phyloP scores from a whole-genome alignment of 2,113 vertebrate genomes.

The Aegotheles bennettii region DNA sequence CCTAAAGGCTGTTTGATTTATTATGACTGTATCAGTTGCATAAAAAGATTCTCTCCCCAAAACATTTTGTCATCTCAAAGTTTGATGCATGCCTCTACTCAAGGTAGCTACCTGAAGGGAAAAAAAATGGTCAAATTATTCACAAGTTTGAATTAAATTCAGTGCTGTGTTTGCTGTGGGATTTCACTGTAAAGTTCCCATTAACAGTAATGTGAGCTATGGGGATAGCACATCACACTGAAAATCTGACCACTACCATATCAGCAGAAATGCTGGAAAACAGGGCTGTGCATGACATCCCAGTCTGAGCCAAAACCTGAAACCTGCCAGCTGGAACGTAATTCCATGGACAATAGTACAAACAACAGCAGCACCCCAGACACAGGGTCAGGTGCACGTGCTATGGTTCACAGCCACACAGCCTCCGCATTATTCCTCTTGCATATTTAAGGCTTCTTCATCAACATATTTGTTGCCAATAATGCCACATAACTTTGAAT shows the following conservation, averaged over 20 bases:
- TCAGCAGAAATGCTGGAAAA: background rate
- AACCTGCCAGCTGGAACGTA: background rate
- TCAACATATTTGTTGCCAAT: background rate
- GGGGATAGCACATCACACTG: background rate
- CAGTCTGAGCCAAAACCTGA: background rate
- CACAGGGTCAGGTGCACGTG: rapidly evolving
- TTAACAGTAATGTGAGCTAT: background rate
- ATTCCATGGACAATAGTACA: background rate
- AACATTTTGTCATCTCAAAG: background rate
- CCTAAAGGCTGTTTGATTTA: background rate
- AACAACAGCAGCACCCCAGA: background rate
- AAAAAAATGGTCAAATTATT: background rate
- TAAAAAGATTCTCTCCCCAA: background rate
- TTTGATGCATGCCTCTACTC: background rate
- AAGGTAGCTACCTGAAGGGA: background rate
- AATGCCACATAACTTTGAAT: background rate
- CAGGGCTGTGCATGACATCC: rapidly evolving
- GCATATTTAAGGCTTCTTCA: background rate
- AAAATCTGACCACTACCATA: background rate
- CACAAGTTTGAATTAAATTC: background rate
- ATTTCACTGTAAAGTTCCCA: background rate
- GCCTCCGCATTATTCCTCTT: background rate
- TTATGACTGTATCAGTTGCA: background rate
- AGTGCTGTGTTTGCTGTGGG: background rate
- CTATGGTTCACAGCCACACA: background rate